phyloP scores from a whole-genome alignment of 2,113 vertebrate genomes.

The Ptilonorhynchus violaceus region DNA sequence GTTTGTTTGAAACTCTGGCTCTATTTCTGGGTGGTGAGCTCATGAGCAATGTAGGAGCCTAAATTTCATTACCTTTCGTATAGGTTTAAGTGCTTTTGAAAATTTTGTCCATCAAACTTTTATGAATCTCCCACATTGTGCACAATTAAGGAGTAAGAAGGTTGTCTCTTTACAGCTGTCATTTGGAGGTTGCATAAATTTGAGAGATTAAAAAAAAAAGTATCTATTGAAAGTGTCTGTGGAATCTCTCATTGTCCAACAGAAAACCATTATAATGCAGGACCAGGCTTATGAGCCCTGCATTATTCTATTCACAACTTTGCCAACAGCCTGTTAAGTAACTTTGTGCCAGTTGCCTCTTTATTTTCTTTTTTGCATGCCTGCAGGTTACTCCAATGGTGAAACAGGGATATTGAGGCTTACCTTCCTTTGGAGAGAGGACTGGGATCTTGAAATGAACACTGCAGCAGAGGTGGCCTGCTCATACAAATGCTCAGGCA shows the following conservation, averaged over 20 bases:
- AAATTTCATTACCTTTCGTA: not conserved
- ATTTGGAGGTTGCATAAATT: not conserved
- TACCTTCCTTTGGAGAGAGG: not conserved
- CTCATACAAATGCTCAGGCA: not conserved
- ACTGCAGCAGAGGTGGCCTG: not conserved
- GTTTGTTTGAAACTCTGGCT: not conserved
- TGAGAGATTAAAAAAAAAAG: not conserved
- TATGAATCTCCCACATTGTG: not conserved
- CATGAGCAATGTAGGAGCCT: not conserved
- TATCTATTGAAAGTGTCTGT: not conserved
- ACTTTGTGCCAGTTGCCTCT: not conserved
- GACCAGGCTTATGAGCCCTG: not conserved
- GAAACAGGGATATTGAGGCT: not conserved
- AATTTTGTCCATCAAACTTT: not conserved
- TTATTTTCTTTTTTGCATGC: not conserved
- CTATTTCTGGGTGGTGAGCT: not conserved
- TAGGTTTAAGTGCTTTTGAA: not conserved
- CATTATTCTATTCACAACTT: not conserved
- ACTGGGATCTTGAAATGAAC: not conserved
- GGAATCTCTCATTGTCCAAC: not conserved
- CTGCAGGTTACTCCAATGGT: not conserved
- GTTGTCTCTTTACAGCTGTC: not conserved
- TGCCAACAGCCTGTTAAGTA: not conserved
- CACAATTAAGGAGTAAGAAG: not conserved
- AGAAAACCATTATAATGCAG: not conserved